Base-by-base conservation (phyloP, 2,888 invertebrate species). In the Latrodectus elegans region DNA sequence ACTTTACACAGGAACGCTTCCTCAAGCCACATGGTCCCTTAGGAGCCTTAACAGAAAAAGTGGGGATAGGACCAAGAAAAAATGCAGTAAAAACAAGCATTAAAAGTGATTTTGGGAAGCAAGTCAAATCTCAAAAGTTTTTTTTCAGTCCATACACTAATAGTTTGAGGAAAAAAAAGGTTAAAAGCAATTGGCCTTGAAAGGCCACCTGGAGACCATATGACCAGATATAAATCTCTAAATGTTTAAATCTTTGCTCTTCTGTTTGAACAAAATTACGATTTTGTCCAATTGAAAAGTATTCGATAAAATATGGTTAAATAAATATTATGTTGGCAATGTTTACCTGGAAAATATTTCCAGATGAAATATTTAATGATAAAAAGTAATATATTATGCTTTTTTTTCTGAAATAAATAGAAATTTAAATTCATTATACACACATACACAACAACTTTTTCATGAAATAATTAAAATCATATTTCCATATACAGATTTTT, bases 81-180 rank as follows among this genome's bases (percentile, higher is more conserved):
- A 83, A 76, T 55, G 75, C 70, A 22, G 75, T 75, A 82, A 83
- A 80, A 76, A 75, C 70, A 76, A 55, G 83, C 68, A 75, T 83
- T 83, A 83, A 60, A 67, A 83, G 70, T 83, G 83, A 75, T 83
- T 83, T 49, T 26, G 12, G 71, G 52, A 55, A 60, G 22, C 52
- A 73, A 65, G 73, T 64, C 65, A 51, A 65, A 72, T 73, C 80
- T 73, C 73, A 72, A n/a, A 73, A 70, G 80, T 72, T 65, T 76
- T 65, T 73, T n/a, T 60, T n/a, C 60, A 12, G 38, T 38, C 38
- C 38, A 38, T 12, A 60, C 60, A 60, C 60, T 60, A 73, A 65
- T 49, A 81, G 60, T 72, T 65, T 68, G 52, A 51, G 80, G n/a
- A 64, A 72, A 81, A 81, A 53, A 22, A 22, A n/a, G n/a, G 60